phyloP scores from a whole-genome alignment of 2,797 vertebrate genomes.

The Acipenser oxyrinchus region DNA sequence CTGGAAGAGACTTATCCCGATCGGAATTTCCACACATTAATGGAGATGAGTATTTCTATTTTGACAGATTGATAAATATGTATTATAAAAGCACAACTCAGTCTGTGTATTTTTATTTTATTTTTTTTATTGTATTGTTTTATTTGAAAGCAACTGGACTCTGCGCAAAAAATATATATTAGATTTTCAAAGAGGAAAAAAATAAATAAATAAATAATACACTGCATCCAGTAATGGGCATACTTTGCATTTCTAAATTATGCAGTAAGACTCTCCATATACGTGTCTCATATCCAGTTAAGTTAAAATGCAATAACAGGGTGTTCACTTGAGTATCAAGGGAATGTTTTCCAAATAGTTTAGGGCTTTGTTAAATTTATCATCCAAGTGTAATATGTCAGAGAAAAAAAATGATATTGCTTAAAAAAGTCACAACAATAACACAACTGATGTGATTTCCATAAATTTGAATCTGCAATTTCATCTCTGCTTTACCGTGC shows the following conservation, averaged over 20 bases:
- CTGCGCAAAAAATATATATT: slow-evolving; percentile 41
- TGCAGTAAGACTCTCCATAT: slow-evolving; percentile 37
- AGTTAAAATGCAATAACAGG: slow-evolving; percentile 62
- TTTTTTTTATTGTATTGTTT: slow-evolving; percentile 40
- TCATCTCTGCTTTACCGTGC: slow-evolving; percentile 67
- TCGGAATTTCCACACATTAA: slow-evolving; percentile 27
- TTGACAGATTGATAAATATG: slow-evolving; percentile 64
- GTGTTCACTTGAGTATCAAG: slow-evolving; percentile 42
- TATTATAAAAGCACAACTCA: slow-evolving; percentile 45
- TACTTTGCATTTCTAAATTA: slow-evolving; percentile 15
- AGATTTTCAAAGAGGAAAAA: slow-evolving; percentile 64
- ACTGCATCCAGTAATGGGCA: slow-evolving; percentile 28
- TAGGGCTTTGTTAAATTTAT: slow-evolving; percentile 64
- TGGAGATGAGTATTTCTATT: slow-evolving; percentile 46
- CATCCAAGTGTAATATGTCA: slow-evolving; percentile 59
- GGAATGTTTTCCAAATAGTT: slow-evolving; percentile 55
- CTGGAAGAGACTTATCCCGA: slow-evolving; percentile 9
- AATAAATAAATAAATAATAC: slow-evolving; percentile 19
- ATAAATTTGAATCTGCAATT: slow-evolving; percentile 72
- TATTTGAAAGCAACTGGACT: slow-evolving; percentile 62
- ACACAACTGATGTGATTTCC: slow-evolving; percentile 71
- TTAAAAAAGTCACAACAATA: slow-evolving; percentile 57
- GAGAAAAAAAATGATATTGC: slow-evolving; percentile 41
- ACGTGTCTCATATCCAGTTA: slow-evolving; percentile 64
- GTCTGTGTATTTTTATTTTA: slow-evolving; percentile 24